Evolutionary conservation across 2,888 invertebrate genomes (phyloP).

Genomic region (Bhutanitis thaidina): DNA sequence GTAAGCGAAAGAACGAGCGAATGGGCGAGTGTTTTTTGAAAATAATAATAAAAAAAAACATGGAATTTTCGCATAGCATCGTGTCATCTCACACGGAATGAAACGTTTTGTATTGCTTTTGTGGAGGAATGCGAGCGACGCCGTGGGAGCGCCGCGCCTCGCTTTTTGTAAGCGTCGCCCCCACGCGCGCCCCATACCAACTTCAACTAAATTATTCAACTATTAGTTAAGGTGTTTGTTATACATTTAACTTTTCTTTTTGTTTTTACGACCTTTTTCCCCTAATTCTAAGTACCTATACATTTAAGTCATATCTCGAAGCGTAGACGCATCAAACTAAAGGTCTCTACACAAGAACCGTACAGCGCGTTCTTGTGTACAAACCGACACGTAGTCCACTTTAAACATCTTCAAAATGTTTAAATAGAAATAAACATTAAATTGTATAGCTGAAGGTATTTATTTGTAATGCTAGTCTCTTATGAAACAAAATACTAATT

Average conservation of each 20-base stretch:
- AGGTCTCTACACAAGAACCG: conserved; percentile 63
- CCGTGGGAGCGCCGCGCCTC: conserved; percentile 33
- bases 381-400: conserved; percentile 69
- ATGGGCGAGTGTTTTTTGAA: conserved; percentile 77
- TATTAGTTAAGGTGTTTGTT: conserved; percentile 80
- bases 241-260: conserved; percentile 73
- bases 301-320: conserved; percentile 78
- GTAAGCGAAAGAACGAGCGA: conserved; percentile 78
- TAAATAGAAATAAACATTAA: conserved; percentile 76
- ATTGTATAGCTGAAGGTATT: conserved; percentile 80
- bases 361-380: conserved; percentile 55
- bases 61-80: conserved; percentile 70
- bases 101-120: conserved; percentile 77
- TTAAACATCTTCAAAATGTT: conserved; percentile 76
- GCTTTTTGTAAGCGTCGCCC: conserved; percentile 53
- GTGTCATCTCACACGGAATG: conserved; percentile 77
- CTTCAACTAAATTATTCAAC: conserved; percentile 73
- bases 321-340: conserved; percentile 69
- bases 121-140: conserved; percentile 51
- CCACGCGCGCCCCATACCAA: conserved; percentile 37
- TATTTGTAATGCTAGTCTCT: conserved; percentile 80
- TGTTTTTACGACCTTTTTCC: conserved; percentile 75
- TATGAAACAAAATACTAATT: conserved; percentile 79
- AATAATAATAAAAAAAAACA: conserved; percentile 46
- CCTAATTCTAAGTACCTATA: conserved; percentile 71